phyloP scores from a whole-genome alignment of 2,113 vertebrate species.

The Tricholaema leucomelas region DNA sequence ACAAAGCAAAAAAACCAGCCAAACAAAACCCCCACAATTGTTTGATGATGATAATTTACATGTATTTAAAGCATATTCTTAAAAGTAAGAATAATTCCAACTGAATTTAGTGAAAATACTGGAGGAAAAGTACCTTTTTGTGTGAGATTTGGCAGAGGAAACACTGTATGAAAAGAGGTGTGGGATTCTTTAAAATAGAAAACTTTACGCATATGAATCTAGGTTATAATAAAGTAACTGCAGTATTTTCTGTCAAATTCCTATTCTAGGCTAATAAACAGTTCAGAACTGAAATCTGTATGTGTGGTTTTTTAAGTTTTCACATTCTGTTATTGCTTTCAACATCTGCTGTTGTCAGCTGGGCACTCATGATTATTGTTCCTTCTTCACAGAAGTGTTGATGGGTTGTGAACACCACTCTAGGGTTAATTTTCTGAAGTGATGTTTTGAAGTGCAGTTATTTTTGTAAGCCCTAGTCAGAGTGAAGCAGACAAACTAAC shows the following conservation, averaged over 20 bases:
- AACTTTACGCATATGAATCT: neutral
- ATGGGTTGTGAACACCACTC: neutral
- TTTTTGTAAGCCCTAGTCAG: slow-evolving; percentile 43
- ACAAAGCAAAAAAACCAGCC: too few species aligned
- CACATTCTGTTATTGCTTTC: neutral
- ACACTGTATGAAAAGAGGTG: neutral
- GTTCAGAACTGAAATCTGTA: neutral
- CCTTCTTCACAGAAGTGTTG: neutral
- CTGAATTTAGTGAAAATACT: neutral
- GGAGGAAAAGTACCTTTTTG: neutral
- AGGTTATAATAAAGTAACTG: neutral
- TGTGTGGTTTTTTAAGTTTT: slow-evolving; percentile 3
- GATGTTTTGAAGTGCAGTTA: slow-evolving; percentile 23
- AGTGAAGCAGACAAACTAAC: slow-evolving; percentile 6
- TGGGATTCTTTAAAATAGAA: neutral
- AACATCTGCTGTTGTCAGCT: neutral
- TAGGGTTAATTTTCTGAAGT: slow-evolving; percentile 42
- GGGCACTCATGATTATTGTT: neutral
- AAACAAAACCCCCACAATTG: neutral
- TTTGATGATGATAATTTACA: neutral
- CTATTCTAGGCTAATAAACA: neutral
- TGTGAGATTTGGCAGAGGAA: neutral
- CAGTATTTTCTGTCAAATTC: neutral
- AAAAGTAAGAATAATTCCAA: neutral
- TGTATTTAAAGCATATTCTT: neutral